A percentile compares a stretch with the other conserved stretches of the same genome.
Conservation (phyloP, 2,888 invertebrate species). For the Parnassius glacialis region DNA sequence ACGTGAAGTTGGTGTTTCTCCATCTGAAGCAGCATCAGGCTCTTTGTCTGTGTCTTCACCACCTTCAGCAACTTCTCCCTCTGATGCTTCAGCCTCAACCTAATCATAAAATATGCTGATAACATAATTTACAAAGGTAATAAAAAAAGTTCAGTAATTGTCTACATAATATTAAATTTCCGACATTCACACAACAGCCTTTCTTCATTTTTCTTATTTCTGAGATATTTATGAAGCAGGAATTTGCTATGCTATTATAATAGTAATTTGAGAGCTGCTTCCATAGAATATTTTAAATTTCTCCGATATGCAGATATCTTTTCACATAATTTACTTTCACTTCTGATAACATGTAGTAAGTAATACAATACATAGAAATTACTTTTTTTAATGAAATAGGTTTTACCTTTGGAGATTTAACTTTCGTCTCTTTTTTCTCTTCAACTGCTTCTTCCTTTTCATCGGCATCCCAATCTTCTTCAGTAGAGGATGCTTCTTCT, state of each 20-base stretch:
- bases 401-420: conserved; percentile 66
- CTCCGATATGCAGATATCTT: no score
- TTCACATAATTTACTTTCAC: no score
- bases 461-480: conserved; percentile 76
- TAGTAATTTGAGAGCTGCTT: no score
- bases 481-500: conserved; percentile 73
- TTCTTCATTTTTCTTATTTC: no score
- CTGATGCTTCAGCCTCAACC: conserved; percentile 64
- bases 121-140: background rate
- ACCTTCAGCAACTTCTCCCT: conserved; percentile 68
- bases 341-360: no score
- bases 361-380: no score
- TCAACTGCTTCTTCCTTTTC: conserved; percentile 63
- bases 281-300: no score
- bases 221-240: no score
- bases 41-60: conserved; percentile 80
- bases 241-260: no score
- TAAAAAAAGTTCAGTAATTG: background rate
- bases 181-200: no score
- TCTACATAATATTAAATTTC: background rate
- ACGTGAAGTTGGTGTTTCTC: conserved; percentile 67
- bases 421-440: conserved; percentile 64
- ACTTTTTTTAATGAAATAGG: no score
- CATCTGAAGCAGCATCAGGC: conserved; percentile 74
- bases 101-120: conserved; percentile 21